Evolutionary conservation across 2,797 vertebrate species (phyloP).

Genomic region (Catostomus latipinnis): DNA sequence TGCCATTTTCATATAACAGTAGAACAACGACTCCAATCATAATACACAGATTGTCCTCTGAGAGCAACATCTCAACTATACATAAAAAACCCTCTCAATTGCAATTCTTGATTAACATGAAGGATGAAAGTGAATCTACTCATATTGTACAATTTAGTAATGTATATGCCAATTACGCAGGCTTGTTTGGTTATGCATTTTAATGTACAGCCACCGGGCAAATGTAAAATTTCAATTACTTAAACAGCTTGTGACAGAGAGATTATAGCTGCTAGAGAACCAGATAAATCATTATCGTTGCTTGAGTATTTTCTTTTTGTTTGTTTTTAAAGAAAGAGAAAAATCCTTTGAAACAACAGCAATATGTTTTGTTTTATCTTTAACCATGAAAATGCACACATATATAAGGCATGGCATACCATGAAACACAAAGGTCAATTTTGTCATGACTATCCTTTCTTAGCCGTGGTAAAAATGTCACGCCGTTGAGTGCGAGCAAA

Average conservation of each 20-base stretch:
- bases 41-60: neutral
- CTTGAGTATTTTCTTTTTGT: neutral
- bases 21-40: neutral
- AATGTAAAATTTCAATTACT: neutral
- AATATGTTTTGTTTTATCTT: neutral
- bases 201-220: neutral
- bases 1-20: neutral
- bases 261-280: neutral
- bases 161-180: slow-evolving; percentile 1
- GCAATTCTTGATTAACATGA: neutral
- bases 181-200: neutral
- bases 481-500: neutral
- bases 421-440: neutral
- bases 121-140: neutral
- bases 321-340: neutral
- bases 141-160: neutral
- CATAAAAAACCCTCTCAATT: neutral
- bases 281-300: neutral
- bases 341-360: neutral
- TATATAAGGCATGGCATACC: neutral
- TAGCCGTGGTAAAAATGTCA: slow-evolving; percentile 6
- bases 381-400: neutral
- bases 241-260: too few species aligned
- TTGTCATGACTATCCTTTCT: slow-evolving; percentile 11
- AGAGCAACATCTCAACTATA: slow-evolving; percentile 17